Evolutionary conservation across 2,113 vertebrate genomes (phyloP).

Genomic region (Apus apus): DNA sequence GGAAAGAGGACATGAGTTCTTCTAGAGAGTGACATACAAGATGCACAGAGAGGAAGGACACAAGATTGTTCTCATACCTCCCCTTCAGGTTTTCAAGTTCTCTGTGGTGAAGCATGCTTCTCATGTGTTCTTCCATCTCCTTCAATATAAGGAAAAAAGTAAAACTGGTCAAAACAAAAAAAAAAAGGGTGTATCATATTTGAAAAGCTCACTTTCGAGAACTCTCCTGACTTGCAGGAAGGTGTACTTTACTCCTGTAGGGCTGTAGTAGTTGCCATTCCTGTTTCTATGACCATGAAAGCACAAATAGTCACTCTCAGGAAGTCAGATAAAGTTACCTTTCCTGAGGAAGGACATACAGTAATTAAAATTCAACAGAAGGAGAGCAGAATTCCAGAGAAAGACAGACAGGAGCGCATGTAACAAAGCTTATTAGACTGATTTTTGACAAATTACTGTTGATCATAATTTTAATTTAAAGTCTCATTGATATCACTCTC

Average conservation of each 20-base stretch:
- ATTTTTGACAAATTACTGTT: not conserved
- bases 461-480: not conserved
- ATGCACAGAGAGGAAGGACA: not conserved
- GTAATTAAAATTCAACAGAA: not conserved
- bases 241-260: not conserved
- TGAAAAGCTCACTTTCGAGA: not conserved
- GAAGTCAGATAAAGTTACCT: not conserved
- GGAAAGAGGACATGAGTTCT: not conserved
- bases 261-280: not conserved
- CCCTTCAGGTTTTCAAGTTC: conserved; percentile 97
- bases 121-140: conserved; percentile 97
- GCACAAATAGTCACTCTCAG: not conserved
- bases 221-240: not conserved
- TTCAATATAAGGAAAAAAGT: conserved; percentile 62
- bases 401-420: not conserved
- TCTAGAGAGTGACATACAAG: not conserved
- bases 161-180: conserved; percentile 31
- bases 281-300: not conserved
- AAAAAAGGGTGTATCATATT: fast-evolving
- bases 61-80: conserved; percentile 80
- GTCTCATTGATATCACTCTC: not conserved
- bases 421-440: not conserved
- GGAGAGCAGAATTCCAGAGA: not conserved
- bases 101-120: conserved; percentile 98
- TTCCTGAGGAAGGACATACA: not conserved